Percentiles rank a stretch among this genome's conserved stretches.
These are phyloP conservation scores for Cosmopolites sordidus DNA, from an alignment of 2,888 invertebrate genomes.

Conservation along the genomic window DNA sequence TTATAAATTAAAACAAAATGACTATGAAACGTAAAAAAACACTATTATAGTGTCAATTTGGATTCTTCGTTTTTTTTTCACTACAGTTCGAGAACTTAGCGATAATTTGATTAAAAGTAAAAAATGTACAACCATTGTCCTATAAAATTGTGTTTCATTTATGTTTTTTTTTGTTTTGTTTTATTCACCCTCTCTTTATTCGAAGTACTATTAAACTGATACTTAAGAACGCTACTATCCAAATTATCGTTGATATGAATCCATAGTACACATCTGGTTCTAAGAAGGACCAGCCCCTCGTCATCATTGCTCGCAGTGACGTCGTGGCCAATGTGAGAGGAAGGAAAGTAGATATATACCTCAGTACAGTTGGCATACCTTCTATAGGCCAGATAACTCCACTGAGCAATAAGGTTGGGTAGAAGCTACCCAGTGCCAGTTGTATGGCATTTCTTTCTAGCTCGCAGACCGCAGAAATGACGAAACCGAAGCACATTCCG, in stretches of 20 bases:
- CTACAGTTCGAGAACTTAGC: too few relatives aligned
- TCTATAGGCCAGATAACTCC: conserved; percentile 50
- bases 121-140: too few relatives aligned
- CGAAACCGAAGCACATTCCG: conserved; percentile 95
- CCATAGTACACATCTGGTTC: conserved; percentile 85
- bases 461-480: conserved; percentile 89
- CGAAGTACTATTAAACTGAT: conserved; percentile 76
- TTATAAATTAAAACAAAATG: conserved; percentile 18
- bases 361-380: conserved; percentile 77
- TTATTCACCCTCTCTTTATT: conserved; percentile 56
- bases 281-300: conserved; percentile 78
- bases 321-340: conserved; percentile 92
- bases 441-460: conserved; percentile 91
- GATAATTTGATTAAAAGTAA: too few relatives aligned
- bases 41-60: neutral
- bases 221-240: conserved; percentile 79
- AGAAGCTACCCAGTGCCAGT: conserved; percentile 88
- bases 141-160: too few relatives aligned
- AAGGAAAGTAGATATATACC: conserved; percentile 74
- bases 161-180: neutral
- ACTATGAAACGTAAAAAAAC: conserved; percentile 1
- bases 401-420: conserved; percentile 86
- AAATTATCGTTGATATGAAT: conserved; percentile 76
- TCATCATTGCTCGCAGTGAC: conserved; percentile 79
- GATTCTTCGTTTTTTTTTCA: neutral